phyloP scores from a whole-genome alignment of 2,113 vertebrate genomes.

The Triplophysa siluroides region DNA sequence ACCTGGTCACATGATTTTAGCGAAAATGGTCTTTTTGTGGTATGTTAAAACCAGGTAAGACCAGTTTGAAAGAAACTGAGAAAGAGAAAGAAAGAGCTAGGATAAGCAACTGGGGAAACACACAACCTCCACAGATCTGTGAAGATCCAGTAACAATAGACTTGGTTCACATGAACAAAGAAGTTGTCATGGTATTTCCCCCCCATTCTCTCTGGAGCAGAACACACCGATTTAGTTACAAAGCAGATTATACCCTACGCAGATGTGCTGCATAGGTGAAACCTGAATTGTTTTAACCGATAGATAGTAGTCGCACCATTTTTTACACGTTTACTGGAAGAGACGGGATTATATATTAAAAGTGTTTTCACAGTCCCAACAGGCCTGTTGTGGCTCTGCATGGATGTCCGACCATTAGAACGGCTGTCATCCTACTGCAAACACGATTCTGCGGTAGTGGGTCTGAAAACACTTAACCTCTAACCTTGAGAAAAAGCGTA shows the following conservation, averaged over 20 bases:
- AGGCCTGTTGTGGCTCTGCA: background rate
- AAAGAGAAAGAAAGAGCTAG: slow-evolving; percentile 12
- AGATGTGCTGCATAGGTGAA: slow-evolving; percentile 18
- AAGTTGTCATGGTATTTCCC: slow-evolving; percentile 23
- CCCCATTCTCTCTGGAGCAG: slow-evolving; percentile 16
- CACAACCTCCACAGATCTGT: slow-evolving; percentile 6
- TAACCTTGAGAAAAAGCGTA: slow-evolving; percentile 36
- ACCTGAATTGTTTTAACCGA: background rate
- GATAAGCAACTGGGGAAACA: background rate
- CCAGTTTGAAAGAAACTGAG: background rate
- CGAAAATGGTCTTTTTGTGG: slow-evolving; percentile 38
- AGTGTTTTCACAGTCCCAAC: background rate
- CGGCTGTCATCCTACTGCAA: background rate
- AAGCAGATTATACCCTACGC: slow-evolving; percentile 14
- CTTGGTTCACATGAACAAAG: slow-evolving; percentile 31
- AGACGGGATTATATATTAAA: slow-evolving; percentile 1
- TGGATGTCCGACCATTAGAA: background rate
- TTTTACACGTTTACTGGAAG: background rate
- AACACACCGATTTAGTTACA: slow-evolving; percentile 23
- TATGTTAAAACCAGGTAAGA: slow-evolving; percentile 5
- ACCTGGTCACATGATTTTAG: slow-evolving; percentile 4
- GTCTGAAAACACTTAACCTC: slow-evolving; percentile 53
- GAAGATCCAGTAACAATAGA: slow-evolving; percentile 23
- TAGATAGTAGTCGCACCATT: background rate
- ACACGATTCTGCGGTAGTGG: slow-evolving; percentile 13